These are phyloP conservation scores for Eonycteris spelaea DNA, from an alignment of 2,113 vertebrate species.

Conservation along the genomic window DNA sequence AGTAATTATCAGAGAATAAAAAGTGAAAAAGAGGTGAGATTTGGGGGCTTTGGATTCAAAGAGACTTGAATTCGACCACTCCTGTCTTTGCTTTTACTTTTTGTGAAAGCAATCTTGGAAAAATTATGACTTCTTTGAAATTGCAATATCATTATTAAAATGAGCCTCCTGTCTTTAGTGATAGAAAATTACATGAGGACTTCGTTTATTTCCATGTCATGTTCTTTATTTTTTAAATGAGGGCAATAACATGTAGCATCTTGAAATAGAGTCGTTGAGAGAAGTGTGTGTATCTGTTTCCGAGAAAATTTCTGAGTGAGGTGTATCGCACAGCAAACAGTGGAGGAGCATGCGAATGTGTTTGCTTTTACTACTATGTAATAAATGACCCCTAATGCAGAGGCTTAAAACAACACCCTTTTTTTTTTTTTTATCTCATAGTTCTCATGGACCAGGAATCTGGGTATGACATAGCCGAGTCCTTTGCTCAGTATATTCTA, in stretches of 20 bases:
- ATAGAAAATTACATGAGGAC: not conserved
- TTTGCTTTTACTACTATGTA: not conserved
- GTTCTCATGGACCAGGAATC: not conserved
- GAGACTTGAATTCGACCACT: not conserved
- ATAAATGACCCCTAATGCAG: not conserved
- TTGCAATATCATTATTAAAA: not conserved
- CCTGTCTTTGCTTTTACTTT: not conserved
- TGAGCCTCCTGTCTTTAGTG: not conserved
- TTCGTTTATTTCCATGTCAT: not conserved
- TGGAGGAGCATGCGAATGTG: not conserved
- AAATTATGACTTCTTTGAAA: not conserved
- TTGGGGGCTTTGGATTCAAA: not conserved
- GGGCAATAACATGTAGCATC: not conserved
- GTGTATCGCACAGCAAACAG: not conserved
- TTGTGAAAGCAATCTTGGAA: not conserved
- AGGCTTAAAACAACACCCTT: not conserved
- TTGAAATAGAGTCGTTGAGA: not conserved
- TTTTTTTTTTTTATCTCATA: not conserved
- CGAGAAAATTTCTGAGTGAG: not conserved
- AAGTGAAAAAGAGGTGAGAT: not conserved
- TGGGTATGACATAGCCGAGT: not conserved
- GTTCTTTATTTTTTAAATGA: not conserved
- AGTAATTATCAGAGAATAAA: not conserved
- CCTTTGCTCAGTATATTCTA: not conserved
- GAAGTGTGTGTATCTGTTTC: not conserved